Evolutionary conservation across 2,113 vertebrate species (phyloP).

Genomic region (Solea senegalensis): DNA sequence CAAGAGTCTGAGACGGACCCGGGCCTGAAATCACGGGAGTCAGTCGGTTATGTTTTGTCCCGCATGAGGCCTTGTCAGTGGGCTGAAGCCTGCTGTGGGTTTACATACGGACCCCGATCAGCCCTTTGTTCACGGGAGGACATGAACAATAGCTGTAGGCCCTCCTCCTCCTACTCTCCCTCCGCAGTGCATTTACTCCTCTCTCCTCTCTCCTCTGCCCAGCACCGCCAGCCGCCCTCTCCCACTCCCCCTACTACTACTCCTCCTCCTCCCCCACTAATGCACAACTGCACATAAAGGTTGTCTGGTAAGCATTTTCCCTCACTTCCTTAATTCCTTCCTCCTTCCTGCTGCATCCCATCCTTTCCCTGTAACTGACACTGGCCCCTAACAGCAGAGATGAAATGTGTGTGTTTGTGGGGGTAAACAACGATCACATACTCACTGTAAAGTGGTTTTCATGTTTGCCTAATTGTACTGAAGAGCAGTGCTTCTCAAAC

Average conservation of each 20-base stretch:
- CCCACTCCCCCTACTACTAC: conserved; percentile 39
- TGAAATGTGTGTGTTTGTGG: conserved; percentile 29
- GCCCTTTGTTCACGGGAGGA: conserved; percentile 86
- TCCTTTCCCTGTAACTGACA: conserved; percentile 68
- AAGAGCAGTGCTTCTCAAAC: conserved; percentile 20
- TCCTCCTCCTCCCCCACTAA: conserved; percentile 61
- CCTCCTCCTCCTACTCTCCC: conserved; percentile 79
- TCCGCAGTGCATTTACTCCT: conserved; percentile 77
- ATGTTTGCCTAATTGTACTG: conserved; percentile 56
- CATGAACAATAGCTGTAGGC: conserved; percentile 87
- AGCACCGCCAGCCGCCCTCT: conserved; percentile 67
- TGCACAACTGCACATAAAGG: conserved; percentile 75
- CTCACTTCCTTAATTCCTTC: conserved; percentile 28
- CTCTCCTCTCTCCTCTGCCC: conserved; percentile 64
- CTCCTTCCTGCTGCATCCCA: conserved; percentile 53
- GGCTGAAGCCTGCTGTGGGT: conserved; percentile 78
- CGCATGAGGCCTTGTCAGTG: conserved; percentile 76
- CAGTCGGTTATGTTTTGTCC: conserved; percentile 67
- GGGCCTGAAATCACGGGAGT: conserved; percentile 62
- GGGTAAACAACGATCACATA: conserved; percentile 51
- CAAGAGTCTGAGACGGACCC: conserved; percentile 37
- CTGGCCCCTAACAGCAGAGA: conserved; percentile 64
- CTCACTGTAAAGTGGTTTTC: conserved; percentile 63
- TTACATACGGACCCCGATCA: conserved; percentile 83
- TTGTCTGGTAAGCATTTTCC: conserved; percentile 77